A percentile compares a stretch with the other conserved stretches of the same genome.
phyloP scores from a whole-genome alignment of 2,113 vertebrate genomes.

The Archilochus colubris region DNA sequence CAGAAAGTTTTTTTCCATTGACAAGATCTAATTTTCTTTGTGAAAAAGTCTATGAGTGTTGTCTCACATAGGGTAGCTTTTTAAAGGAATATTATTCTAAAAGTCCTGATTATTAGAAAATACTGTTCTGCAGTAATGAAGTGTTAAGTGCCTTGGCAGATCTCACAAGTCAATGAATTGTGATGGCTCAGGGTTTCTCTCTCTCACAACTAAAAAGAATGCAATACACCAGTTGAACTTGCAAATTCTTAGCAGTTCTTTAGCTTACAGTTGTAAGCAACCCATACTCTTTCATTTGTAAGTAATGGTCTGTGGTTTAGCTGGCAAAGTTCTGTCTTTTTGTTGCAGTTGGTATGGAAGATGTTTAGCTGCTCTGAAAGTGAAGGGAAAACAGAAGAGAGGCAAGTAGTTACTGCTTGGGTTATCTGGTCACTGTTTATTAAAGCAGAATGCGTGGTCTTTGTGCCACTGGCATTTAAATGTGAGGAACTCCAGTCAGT shows the following conservation, averaged over 20 bases:
- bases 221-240: conserved; percentile 3
- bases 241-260: background rate
- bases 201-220: conserved; percentile 23
- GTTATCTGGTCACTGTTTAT: background rate
- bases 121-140: conserved; percentile 16
- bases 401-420: background rate
- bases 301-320: background rate
- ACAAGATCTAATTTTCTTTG: background rate
- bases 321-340: background rate
- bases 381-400: background rate
- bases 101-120: conserved; percentile 23
- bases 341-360: background rate
- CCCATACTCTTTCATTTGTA: background rate
- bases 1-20: conserved; percentile 49
- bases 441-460: background rate
- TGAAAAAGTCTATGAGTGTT: background rate
- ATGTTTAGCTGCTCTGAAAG: background rate
- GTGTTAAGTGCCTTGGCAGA: conserved; percentile 47
- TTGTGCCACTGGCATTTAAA: background rate
- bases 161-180: conserved; percentile 52
- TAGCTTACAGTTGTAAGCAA: background rate
- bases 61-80: background rate
- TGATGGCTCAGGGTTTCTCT: conserved; percentile 51
- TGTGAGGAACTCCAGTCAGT: background rate
- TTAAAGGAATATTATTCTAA: background rate